Evolutionary conservation across 1,140 invertebrate species (phyloP).

Genomic region (Brachionus manjavacas): DNA sequence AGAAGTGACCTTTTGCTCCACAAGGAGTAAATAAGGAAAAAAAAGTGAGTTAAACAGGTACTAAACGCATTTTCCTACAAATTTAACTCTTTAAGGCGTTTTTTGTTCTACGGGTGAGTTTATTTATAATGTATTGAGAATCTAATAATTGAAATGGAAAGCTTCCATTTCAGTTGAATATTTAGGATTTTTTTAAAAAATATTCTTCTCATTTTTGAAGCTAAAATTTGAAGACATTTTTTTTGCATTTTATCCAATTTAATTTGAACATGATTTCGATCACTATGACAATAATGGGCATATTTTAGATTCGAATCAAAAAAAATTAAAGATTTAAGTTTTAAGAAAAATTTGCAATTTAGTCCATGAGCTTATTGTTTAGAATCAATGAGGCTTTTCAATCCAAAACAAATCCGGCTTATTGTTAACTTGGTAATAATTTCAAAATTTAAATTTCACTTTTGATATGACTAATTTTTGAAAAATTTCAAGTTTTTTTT

Average conservation of each 20-base stretch:
- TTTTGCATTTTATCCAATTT: not conserved
- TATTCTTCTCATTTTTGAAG: not conserved
- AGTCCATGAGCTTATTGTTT: not conserved
- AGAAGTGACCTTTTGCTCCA: no score
- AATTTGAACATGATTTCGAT: not conserved
- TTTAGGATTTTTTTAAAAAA: no score
- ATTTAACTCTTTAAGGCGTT: no score
- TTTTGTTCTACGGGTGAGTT: no score
- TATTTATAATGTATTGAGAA: no score
- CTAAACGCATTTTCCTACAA: no score
- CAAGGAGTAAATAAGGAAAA: no score
- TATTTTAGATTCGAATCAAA: not conserved
- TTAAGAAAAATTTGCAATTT: not conserved
- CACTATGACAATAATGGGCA: not conserved
- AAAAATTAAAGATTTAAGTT: not conserved
- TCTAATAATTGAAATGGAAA: no score
- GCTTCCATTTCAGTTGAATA: no score
- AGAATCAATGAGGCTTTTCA: constrained; percentile 21
- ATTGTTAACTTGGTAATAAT: constrained; percentile 34
- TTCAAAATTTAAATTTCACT: not conserved
- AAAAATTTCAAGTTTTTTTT: constrained; percentile 30
- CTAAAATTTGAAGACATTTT: not conserved
- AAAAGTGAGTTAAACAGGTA: no score
- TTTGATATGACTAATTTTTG: not conserved
- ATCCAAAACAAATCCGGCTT: constrained; percentile 10